These are phyloP conservation scores for Gymnoscopelus microlampas DNA, from an alignment of 2,797 vertebrate genomes.

Conservation along the genomic window DNA sequence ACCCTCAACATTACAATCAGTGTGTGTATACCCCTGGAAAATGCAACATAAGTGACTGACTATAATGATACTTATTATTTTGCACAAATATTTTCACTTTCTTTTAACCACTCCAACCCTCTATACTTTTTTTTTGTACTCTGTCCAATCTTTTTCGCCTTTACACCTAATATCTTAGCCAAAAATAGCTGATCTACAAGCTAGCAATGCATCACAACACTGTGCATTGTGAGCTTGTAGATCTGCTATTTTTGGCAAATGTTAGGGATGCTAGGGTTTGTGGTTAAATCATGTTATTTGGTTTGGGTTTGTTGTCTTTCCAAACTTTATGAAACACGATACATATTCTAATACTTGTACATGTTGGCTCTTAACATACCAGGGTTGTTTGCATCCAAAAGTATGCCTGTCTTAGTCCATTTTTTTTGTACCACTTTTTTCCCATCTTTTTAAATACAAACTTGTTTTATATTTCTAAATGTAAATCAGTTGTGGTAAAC, in stretches of 20 bases:
- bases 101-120: not conserved
- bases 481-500: too few relatives aligned
- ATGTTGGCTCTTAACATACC: constrained; percentile 45
- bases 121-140: not conserved
- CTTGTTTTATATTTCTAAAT: constrained; percentile 13
- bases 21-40: not conserved
- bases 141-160: too few relatives aligned
- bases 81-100: constrained; percentile 31
- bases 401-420: constrained; percentile 29
- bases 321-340: constrained; percentile 20
- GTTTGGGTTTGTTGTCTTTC: constrained; percentile 28
- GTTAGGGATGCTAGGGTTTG: too few relatives aligned
- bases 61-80: constrained; percentile 15
- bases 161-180: too few relatives aligned
- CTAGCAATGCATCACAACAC: too few relatives aligned
- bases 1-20: constrained; percentile 12
- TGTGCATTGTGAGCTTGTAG: too few relatives aligned
- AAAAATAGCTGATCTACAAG: too few relatives aligned
- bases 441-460: constrained; percentile 32
- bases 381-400: constrained; percentile 7
- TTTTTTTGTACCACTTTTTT: constrained; percentile 41
- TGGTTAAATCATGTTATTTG: constrained; percentile 14
- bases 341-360: constrained; percentile 14
- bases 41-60: constrained; percentile 11
- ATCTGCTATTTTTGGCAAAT: too few relatives aligned